Percentiles rank a stretch among this genome's conserved stretches.
These are phyloP conservation scores for Zosterops japonicus DNA, from an alignment of 2,113 vertebrate genomes.

Conservation along the genomic window DNA sequence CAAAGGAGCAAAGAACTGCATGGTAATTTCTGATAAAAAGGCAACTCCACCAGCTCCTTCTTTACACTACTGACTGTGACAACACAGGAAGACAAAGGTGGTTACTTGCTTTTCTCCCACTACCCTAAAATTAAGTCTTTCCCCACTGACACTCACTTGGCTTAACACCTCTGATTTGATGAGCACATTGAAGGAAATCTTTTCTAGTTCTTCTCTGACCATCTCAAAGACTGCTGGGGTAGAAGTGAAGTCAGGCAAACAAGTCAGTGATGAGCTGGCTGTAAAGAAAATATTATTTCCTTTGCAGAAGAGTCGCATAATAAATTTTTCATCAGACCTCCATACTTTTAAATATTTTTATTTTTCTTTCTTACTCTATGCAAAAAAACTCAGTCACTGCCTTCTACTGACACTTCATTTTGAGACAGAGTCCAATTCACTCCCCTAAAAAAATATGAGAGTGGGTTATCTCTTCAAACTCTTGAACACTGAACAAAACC, in stretches of 20 bases:
- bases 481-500: not conserved
- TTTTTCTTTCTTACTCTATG: not conserved
- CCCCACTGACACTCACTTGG: constrained; percentile 78
- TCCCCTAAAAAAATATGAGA: not conserved
- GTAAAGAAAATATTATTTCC: not conserved
- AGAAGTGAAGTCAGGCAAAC: constrained; percentile 81
- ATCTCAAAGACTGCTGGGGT: constrained; percentile 79
- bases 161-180: constrained; percentile 84
- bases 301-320: not conserved
- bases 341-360: not conserved
- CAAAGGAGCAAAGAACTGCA: not conserved
- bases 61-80: not conserved
- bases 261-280: constrained; percentile 84
- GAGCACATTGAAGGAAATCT: constrained; percentile 84
- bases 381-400: not conserved
- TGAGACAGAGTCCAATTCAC: not conserved
- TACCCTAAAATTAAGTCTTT: constrained; percentile 35
- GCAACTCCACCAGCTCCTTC: not conserved
- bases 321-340: not conserved
- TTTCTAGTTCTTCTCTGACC: constrained; percentile 86
- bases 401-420: not conserved
- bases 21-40: constrained; percentile 22
- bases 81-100: constrained; percentile 13
- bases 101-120: not conserved
- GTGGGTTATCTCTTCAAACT: not conserved